Base-by-base conservation (phyloP, 2,797 vertebrate species). In the Microhierax caerulescens region DNA sequence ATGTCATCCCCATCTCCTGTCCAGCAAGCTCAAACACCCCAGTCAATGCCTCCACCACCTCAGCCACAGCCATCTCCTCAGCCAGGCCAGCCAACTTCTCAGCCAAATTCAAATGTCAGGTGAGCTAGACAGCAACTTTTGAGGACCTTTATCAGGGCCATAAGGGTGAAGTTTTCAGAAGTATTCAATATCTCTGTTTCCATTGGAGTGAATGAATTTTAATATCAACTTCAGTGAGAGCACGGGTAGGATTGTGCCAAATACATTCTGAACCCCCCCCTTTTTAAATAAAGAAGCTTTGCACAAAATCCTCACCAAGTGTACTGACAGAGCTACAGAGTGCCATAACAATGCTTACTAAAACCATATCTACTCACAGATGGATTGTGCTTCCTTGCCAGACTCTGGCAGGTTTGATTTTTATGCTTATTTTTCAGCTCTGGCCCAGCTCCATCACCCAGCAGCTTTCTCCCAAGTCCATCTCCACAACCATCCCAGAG, bases 401-500 rank as follows among this genome's bases (percentile, higher is more conserved):
- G 45, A 41, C 56, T 83, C 34, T 92, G 37, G 19, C 64, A 85
- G 45, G 56, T 91, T 88, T 89, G 45, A 70, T 36, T 88, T 88
- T 41, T 53, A 3, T 89, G 41, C 11, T 80, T 83, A 1, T 84
- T 81, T 68, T 97, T 7, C 98, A 99, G 99, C 97, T 99, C 99
- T 4, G 99, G 99, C 50, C 99, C 99, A 56, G 99, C 99, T 16
- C 99, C 99, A 0, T 99, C 99, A 28, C 99, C 99, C 3, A 99
- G 99, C 50, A 99, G 99, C 12, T 99, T 99, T 97, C 99, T 99
- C 95, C 99, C 99, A 79, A 99, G 99, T 95, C 99, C 99, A 5
- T 99, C 99, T 63, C 99, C 99, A 10, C 99, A 99, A 64, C 99
- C 99, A 7, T 99, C 99, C 1, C 99, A 99, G 95, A 99, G 99